These are phyloP conservation scores for Siniperca chuatsi DNA, from an alignment of 2,113 vertebrate species.

Conservation along the genomic window DNA sequence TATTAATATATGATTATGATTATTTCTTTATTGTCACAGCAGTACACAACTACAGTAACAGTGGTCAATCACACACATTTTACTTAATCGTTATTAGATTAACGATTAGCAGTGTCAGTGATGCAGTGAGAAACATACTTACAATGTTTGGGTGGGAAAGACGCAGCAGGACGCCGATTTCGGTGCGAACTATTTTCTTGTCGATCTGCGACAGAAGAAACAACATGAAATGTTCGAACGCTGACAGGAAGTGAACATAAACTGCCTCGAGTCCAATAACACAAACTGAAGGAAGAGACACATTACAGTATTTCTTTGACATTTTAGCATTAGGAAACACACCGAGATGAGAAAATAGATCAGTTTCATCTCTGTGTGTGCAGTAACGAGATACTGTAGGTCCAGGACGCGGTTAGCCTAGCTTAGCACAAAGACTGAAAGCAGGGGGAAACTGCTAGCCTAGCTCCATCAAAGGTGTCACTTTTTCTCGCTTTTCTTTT, in stretches of 20 bases:
- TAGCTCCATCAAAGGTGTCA: neutral
- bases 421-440: neutral
- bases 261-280: neutral
- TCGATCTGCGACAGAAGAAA: slow-evolving; percentile 85
- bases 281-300: neutral
- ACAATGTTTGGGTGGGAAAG: slow-evolving; percentile 93
- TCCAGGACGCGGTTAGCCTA: neutral
- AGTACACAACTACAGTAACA: no score
- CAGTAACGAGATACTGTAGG: no score
- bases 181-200: slow-evolving; percentile 91
- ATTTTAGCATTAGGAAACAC: neutral
- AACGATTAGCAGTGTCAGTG: no score
- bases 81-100: neutral
- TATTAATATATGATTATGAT: no score
- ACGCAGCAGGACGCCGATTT: slow-evolving; percentile 90
- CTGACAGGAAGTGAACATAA: no score
- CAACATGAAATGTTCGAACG: no score
- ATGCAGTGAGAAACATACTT: slow-evolving; percentile 64
- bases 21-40: no score
- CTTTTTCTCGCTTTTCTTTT: no score
- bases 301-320: neutral
- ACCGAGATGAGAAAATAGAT: neutral
- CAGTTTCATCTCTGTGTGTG: neutral
- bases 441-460: neutral
- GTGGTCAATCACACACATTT: neutral